Conservation (phyloP, 2,113 vertebrate species). For the Cinclus mexicanus region DNA sequence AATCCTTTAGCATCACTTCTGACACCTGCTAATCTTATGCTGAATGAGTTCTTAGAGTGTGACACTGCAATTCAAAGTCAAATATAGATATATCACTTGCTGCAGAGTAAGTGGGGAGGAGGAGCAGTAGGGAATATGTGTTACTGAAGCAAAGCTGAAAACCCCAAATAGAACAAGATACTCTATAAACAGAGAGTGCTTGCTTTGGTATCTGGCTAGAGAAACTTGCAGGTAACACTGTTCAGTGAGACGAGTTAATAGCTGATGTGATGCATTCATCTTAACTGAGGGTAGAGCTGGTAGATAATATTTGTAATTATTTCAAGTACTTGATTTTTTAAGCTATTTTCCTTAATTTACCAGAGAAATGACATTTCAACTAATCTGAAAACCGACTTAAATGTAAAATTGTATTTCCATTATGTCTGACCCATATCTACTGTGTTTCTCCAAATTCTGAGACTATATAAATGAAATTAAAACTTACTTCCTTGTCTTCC, state of each 20-base stretch:
- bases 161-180: background rate
- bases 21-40: background rate
- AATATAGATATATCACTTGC: background rate
- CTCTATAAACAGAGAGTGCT: background rate
- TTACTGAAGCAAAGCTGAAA: background rate
- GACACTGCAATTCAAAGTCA: background rate
- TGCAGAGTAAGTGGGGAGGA: background rate
- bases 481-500: background rate
- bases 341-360: background rate
- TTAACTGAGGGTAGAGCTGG: background rate
- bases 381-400: background rate
- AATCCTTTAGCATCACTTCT: background rate
- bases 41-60: background rate
- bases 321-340: background rate
- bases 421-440: background rate
- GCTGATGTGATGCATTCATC: background rate
- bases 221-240: background rate
- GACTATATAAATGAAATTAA: background rate
- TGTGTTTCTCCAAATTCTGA: background rate
- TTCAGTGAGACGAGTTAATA: background rate
- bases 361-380: background rate
- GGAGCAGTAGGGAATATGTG: background rate
- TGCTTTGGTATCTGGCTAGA: background rate
- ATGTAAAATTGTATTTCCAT: background rate
- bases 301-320: background rate